Evolutionary conservation across 2,888 invertebrate species (phyloP).

Genomic region (Metacarcinus magister): DNA sequence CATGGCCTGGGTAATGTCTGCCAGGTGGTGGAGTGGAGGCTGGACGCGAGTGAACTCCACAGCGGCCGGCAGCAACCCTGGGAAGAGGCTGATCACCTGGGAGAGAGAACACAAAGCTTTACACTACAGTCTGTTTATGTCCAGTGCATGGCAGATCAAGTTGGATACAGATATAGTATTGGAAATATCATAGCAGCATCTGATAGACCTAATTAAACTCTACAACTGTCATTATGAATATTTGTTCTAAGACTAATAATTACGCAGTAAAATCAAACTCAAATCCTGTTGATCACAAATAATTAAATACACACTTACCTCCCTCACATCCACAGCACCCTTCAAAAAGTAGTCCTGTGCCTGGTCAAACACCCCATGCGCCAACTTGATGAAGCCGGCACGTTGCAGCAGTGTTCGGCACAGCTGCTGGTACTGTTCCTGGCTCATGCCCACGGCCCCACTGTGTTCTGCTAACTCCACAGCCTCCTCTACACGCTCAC

Average conservation of each 20-base stretch:
- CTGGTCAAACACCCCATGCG: slow-evolving; percentile 79
- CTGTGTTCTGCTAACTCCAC: slow-evolving; percentile 85
- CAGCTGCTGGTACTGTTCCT: slow-evolving; percentile 79
- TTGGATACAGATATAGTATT: no score
- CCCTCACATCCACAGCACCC: slow-evolving; percentile 80
- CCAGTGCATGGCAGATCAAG: no score
- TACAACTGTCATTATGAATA: no score
- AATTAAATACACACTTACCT: slow-evolving; percentile 61
- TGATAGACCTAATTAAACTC: no score
- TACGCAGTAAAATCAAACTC: no score
- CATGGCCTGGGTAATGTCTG: slow-evolving; percentile 77
- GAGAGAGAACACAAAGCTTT: background rate
- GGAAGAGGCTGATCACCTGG: slow-evolving; percentile 80
- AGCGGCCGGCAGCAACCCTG: slow-evolving; percentile 76
- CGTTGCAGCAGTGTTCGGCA: slow-evolving; percentile 75
- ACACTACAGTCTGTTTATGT: no score
- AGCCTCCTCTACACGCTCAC: slow-evolving; percentile 86
- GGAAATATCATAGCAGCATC: no score
- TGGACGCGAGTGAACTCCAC: slow-evolving; percentile 77
- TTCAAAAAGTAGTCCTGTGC: slow-evolving; percentile 81
- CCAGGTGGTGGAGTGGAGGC: slow-evolving; percentile 80
- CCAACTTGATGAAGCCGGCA: slow-evolving; percentile 81
- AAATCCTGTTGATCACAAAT: background rate
- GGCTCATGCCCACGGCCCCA: slow-evolving; percentile 82
- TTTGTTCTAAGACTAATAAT: no score